These are phyloP conservation scores for Isaurus tuberculatus DNA, from an alignment of 92 coral and sea anemone genomes.

Conservation along the genomic window DNA sequence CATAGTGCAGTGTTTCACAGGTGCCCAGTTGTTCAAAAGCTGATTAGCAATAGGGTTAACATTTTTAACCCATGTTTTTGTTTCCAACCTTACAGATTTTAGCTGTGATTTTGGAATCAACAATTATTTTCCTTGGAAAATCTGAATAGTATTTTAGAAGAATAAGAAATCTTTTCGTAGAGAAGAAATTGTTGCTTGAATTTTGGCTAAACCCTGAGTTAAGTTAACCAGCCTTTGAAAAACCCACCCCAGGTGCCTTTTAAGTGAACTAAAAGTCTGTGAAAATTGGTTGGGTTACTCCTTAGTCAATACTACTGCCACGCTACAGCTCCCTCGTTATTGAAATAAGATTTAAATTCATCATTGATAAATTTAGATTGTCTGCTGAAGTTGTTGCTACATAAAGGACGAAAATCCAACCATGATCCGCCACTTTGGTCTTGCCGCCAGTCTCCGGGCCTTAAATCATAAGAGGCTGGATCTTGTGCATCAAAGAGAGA, in stretches of 20 bases:
- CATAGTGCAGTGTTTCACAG: neutral
- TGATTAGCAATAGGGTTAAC: neutral
- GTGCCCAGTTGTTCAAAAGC: conserved; percentile 6
- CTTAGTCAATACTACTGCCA: conserved; percentile 60
- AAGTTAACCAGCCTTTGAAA: conserved; percentile 1
- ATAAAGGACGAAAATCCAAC: conserved; percentile 44
- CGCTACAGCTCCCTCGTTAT: conserved; percentile 55
- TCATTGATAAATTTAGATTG: conserved; percentile 38
- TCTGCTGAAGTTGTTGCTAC: conserved; percentile 47
- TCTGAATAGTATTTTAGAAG: neutral
- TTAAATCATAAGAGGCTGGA: conserved; percentile 19
- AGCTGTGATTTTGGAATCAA: neutral
- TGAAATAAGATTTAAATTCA: conserved; percentile 44
- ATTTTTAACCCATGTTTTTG: neutral
- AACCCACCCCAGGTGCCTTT: conserved; percentile 7
- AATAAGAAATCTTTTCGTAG: neutral
- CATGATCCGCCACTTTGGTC: conserved; percentile 24
- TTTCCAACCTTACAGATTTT: conserved; percentile 5
- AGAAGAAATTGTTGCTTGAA: neutral
- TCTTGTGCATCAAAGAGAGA: conserved; percentile 42
- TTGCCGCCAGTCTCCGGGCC: conserved; percentile 39
- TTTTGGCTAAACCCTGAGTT: neutral
- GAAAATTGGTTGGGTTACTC: neutral
- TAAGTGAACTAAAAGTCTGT: conserved; percentile 5
- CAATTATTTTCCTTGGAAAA: neutral